Conservation (phyloP, 1,140 invertebrate genomes). For the Penaeus japonicus region DNA sequence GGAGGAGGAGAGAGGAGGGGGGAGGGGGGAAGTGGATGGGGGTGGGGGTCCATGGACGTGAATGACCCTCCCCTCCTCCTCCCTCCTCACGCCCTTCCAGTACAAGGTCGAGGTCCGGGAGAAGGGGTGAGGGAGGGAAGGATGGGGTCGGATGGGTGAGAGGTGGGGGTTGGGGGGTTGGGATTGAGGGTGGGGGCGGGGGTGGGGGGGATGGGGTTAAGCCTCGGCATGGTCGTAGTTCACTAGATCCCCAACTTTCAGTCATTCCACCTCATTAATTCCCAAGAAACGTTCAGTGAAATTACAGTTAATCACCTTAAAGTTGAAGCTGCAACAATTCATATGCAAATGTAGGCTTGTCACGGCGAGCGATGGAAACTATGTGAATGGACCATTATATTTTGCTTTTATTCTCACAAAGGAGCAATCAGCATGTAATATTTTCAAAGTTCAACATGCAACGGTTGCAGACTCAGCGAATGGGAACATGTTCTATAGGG, state of each 20-base stretch:
- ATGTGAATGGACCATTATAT: conserved; percentile 18
- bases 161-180: too few relatives aligned
- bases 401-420: conserved; percentile 1
- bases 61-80: not conserved
- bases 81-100: not conserved
- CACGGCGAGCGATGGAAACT: not conserved
- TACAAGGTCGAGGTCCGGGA: not conserved
- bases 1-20: not conserved
- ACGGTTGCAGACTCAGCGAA: too few relatives aligned
- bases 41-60: not conserved
- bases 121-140: not conserved
- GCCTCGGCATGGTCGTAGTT: too few relatives aligned
- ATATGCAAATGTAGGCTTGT: not conserved
- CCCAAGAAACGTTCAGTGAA: conserved; percentile 21
- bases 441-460: too few relatives aligned
- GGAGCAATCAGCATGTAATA: not conserved
- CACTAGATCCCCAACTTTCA: too few relatives aligned
- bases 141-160: not conserved
- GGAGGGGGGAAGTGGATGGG: not conserved
- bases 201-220: not conserved
- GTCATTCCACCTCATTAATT: conserved; percentile 18
- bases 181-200: too few relatives aligned
- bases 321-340: conserved; percentile 14
- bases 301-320: conserved; percentile 43
- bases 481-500: too few relatives aligned